Base-by-base conservation (phyloP, 2,113 vertebrate species). In the Globicephala melas region DNA sequence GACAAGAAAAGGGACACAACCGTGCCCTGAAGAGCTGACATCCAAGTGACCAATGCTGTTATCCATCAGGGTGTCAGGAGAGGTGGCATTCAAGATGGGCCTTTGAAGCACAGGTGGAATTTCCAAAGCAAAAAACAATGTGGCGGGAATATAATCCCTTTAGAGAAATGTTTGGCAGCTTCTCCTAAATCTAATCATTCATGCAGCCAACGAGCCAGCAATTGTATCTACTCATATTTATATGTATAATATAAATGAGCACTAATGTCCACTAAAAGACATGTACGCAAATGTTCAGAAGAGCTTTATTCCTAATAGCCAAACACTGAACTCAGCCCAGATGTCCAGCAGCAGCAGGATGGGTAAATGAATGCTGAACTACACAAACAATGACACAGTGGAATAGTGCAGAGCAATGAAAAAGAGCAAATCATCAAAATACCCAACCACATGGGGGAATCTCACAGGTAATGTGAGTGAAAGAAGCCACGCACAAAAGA, bases 401-500 rank as follows among this genome's bases (percentile, higher is more conserved):
- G 79, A 86, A 65, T 23, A 96, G 33, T 31, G 44, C 20, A 26
- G 81, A 84, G 62, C 60, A 20, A 89, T 28, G 60, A 55, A 86
- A 53, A 82, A n/a, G 70, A 86, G 53, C 2, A 8, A 38, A 15
- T 17, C 9, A 6, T n/a, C 55, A 23, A 55, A 2, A n/a, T 1
- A 8, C 11, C 33, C 47, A 28, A 14, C 38, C 15, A 3, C 60
- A 4, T 0, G 6, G 31, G 15, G 1, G 18, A n/a, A 5, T 33
- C 55, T 73, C 81, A 20, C 33, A 23, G 62, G 55, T 23, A 11
- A 13, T 0, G 17, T 33, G 36, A 55, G 14, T 6, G 17, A 81
- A 47, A 74, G 41, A 38, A 41, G 60, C 44, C 36, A 8, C n/a
- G 50, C 28, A 6, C 60, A 13, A 23, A 47, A 44, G 38, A 13